Evolutionary conservation across 2,888 invertebrate genomes (phyloP), one percentile per base, ranked within the genome.

Genomic region (Luffia ferchaultella): DNA sequence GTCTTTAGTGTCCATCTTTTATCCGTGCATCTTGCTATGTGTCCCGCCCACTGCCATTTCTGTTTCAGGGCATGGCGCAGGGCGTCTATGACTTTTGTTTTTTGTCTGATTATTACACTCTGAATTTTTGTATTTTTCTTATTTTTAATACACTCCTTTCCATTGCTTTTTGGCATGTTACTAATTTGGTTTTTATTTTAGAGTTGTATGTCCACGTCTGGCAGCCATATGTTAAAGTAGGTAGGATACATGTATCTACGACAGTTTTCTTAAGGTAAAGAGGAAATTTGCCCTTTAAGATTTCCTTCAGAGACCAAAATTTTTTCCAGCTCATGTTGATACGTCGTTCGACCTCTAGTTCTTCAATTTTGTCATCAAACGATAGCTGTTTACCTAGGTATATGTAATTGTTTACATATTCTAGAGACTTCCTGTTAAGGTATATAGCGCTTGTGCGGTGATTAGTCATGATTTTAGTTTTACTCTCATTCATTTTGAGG

Each of bases 21-120:
- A 2, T 49, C 53, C 45, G 2, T 16, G 42, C 50, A 48, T 2
- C 46, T 52, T 42, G 9, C 1, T 50, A 17, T 16, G 18, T 53
- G 51, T 15, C 54, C 52, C 18, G 56, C 52, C 55, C 52, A 55
- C 16, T 49, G 48, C 55, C 54, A 55, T 52, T 57, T 54, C 9
- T 55, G 50, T 42, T 52, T 56, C 20, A 51, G 51, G 42, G 50
- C 45, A n/a, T 52, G 49, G 9, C 20, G 52, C 5, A 57, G 50
- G 18, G 55, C 53, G 42, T 53, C 53, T 2, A 18, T 54, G 12
- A 45, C 52, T 53, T 56, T 51, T 17, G 52, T 54, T 48, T 45
- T 54, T 16, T 50, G 19, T 44, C 56, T 50, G 17, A 54, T 57
- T 12, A 2, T 20, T 5, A 19, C 51, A 20, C 50, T 52, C 9